A percentile compares a stretch with the other conserved stretches of the same genome.
phyloP scores from a whole-genome alignment of 2,797 vertebrate species.

The Tympanoctomys barrerae region DNA sequence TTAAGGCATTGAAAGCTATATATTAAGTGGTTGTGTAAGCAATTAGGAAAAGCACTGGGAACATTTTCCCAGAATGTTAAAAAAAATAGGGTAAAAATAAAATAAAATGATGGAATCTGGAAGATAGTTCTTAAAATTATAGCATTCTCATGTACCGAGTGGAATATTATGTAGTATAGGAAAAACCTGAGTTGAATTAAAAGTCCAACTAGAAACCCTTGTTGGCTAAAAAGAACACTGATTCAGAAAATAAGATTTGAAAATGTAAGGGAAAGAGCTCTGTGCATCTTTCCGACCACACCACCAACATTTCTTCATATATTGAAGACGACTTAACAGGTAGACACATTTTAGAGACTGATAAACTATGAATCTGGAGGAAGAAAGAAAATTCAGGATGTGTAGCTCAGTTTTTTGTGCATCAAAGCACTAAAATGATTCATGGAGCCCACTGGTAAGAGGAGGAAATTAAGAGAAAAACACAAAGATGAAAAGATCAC shows the following conservation, averaged over 20 bases:
- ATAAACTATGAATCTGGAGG: neutral
- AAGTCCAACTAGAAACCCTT: conserved; percentile 74
- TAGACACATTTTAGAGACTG: neutral
- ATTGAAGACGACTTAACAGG: conserved; percentile 5
- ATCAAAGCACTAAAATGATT: neutral
- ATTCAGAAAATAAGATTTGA: conserved; percentile 64
- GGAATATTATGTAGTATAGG: conserved; percentile 67
- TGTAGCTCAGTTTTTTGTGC: neutral
- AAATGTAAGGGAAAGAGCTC: conserved; percentile 36
- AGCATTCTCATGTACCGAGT: conserved; percentile 71
- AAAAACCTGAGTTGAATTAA: conserved; percentile 69
- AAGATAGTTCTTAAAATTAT: conserved; percentile 74
- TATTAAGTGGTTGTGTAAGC: conserved; percentile 76
- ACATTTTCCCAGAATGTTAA: conserved; percentile 71
- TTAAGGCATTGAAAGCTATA: conserved; percentile 72
- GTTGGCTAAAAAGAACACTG: conserved; percentile 65
- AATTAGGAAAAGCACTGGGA: conserved; percentile 72
- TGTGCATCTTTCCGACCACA: neutral
- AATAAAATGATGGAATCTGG: conserved; percentile 70
- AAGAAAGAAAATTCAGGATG: neutral
- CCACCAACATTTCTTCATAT: neutral
- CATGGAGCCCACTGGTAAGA: neutral
- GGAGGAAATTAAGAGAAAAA: neutral
- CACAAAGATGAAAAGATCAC: neutral
- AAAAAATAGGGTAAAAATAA: conserved; percentile 69